Percentiles rank a stretch among this genome's conserved stretches.
These are phyloP conservation scores for Lepidocyrtoides sp. DNA, from an alignment of 2,888 invertebrate genomes.

Conservation along the genomic window DNA sequence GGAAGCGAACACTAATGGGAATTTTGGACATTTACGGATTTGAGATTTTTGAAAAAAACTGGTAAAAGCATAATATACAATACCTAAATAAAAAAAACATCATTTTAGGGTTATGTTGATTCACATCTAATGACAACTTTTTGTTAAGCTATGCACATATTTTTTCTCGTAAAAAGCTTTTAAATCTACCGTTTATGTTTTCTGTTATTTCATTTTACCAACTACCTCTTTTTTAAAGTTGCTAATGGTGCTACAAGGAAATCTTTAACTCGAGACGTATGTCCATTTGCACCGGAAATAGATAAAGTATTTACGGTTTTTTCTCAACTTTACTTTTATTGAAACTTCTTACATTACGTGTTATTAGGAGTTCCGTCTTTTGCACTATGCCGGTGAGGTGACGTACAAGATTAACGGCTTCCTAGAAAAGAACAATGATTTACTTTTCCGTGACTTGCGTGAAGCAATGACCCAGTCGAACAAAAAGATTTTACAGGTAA, in stretches of 20 bases:
- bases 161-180: neutral
- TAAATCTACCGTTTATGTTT: neutral
- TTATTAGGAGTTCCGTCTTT: slow-evolving; percentile 92
- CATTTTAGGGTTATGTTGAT: neutral
- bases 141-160: neutral
- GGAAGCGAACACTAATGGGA: slow-evolving; percentile 92
- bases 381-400: slow-evolving; percentile 97
- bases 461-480: slow-evolving; percentile 92
- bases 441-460: slow-evolving; percentile 95
- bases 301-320: too few relatives aligned
- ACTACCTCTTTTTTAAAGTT: slow-evolving; percentile 87
- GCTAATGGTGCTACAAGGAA: slow-evolving; percentile 92
- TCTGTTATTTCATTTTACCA: neutral
- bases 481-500: slow-evolving; percentile 89
- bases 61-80: slow-evolving; percentile 89
- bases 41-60: slow-evolving; percentile 96
- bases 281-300: slow-evolving; percentile 63
- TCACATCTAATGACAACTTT: neutral
- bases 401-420: slow-evolving; percentile 95
- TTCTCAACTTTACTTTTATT: neutral
- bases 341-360: neutral
- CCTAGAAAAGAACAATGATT: slow-evolving; percentile 97
- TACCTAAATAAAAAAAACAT: neutral
- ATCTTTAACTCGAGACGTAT: slow-evolving; percentile 93
- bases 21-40: slow-evolving; percentile 98